These are phyloP conservation scores for Daphoenositta chrysoptera DNA, from an alignment of 2,113 vertebrate species.

Conservation along the genomic window DNA sequence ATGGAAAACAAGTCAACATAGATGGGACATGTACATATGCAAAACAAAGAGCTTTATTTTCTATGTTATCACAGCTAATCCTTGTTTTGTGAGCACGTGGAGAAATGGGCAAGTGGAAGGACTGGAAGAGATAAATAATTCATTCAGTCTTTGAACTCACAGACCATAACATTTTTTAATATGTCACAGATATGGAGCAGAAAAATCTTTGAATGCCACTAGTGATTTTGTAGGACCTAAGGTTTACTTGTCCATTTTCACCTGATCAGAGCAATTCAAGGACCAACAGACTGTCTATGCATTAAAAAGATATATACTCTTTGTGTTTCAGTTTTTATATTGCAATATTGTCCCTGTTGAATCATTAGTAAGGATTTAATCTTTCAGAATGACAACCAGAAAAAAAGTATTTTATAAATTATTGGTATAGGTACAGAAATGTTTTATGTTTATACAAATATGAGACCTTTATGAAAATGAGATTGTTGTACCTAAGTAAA, in stretches of 20 bases:
- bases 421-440: neutral
- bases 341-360: neutral
- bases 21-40: neutral
- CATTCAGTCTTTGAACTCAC: neutral
- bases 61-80: neutral
- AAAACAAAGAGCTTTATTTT: neutral
- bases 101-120: neutral
- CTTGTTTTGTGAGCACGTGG: neutral
- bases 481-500: neutral
- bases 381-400: neutral
- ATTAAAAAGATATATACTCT: neutral
- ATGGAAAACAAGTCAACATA: neutral
- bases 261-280: neutral
- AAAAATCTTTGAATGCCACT: neutral
- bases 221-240: neutral
- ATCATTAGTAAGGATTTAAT: neutral
- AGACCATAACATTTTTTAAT: neutral
- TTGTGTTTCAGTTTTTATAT: neutral
- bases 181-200: neutral
- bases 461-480: neutral
- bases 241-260: neutral
- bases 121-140: neutral
- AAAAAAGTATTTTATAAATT: neutral
- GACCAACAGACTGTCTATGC: neutral
- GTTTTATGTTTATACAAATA: neutral